Conservation (phyloP, 2,797 vertebrate genomes). For the Parotocinclus haroldoi region DNA sequence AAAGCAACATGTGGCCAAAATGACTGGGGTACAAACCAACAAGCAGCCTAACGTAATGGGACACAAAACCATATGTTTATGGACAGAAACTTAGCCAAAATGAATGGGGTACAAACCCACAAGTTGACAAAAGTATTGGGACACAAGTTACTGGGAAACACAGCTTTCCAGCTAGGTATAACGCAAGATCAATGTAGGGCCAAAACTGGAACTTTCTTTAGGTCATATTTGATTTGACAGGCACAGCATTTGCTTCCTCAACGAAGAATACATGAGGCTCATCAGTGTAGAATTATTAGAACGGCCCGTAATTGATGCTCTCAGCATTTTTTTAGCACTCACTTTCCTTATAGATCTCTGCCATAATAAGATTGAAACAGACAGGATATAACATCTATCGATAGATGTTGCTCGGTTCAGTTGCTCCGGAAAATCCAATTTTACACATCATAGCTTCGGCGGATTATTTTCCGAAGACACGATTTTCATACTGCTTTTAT, state of each 20-base stretch:
- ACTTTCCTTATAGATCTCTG: slow-evolving; percentile 14
- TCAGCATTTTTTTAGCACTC: slow-evolving; percentile 10
- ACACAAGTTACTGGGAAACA: neutral
- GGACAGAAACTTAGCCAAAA: too few species aligned
- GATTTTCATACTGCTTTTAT: slow-evolving; percentile 66
- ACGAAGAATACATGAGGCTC: neutral
- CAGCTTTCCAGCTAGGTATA: neutral
- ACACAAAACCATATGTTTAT: too few species aligned
- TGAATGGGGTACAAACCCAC: too few species aligned
- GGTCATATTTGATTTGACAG: neutral
- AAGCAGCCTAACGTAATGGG: too few species aligned
- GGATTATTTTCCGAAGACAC: slow-evolving; percentile 70
- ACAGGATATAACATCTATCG: slow-evolving; percentile 64
- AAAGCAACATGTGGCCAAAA: too few species aligned
- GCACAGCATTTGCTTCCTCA: neutral
- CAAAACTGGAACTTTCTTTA: neutral
- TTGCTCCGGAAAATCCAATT: slow-evolving; percentile 77
- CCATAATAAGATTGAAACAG: slow-evolving; percentile 56
- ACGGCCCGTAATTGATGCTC: slow-evolving; percentile 10
- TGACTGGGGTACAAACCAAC: too few species aligned
- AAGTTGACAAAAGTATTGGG: too few species aligned
- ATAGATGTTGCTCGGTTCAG: slow-evolving; percentile 70
- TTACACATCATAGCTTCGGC: slow-evolving; percentile 74
- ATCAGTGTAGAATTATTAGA: neutral
- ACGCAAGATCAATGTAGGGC: too few species aligned